A percentile compares a stretch with the other conserved stretches of the same genome.
Conservation (phyloP, 1,140 invertebrate species). For the Bombus affinis region DNA sequence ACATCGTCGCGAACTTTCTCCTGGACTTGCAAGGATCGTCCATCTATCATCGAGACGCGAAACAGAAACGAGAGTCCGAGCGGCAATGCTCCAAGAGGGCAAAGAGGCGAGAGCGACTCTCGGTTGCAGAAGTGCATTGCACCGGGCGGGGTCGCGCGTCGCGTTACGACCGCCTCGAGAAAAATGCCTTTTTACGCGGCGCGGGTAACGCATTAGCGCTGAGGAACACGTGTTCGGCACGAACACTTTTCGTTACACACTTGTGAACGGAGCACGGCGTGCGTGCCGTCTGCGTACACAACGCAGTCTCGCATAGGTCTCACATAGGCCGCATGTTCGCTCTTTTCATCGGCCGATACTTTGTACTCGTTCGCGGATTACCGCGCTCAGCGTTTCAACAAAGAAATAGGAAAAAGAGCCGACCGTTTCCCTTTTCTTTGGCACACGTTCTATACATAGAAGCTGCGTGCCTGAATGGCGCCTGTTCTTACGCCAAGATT, state of each 20-base stretch:
- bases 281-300: slow-evolving; percentile 73
- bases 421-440: background rate
- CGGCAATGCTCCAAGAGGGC: too few relatives aligned
- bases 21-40: too few relatives aligned
- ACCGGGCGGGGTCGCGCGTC: slow-evolving; percentile 27
- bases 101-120: background rate
- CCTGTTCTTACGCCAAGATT: background rate
- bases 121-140: slow-evolving; percentile 37
- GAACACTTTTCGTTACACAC: slow-evolving; percentile 72
- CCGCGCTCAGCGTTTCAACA: background rate
- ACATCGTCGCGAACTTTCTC: too few relatives aligned
- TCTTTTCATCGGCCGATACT: slow-evolving; percentile 66
- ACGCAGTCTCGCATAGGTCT: slow-evolving; percentile 13
- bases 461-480: background rate
- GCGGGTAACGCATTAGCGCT: slow-evolving; percentile 59
- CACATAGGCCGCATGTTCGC: slow-evolving; percentile 27
- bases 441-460: slow-evolving; percentile 8
- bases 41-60: too few relatives aligned
- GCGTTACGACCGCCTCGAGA: slow-evolving; percentile 55
- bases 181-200: slow-evolving; percentile 56
- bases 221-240: slow-evolving; percentile 70
- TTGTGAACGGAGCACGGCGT: slow-evolving; percentile 70
- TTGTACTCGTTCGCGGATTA: slow-evolving; percentile 55
- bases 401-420: background rate
- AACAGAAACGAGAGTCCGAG: too few relatives aligned